Base-by-base conservation (phyloP, 2,797 vertebrate genomes). In the Myripristis murdjan region DNA sequence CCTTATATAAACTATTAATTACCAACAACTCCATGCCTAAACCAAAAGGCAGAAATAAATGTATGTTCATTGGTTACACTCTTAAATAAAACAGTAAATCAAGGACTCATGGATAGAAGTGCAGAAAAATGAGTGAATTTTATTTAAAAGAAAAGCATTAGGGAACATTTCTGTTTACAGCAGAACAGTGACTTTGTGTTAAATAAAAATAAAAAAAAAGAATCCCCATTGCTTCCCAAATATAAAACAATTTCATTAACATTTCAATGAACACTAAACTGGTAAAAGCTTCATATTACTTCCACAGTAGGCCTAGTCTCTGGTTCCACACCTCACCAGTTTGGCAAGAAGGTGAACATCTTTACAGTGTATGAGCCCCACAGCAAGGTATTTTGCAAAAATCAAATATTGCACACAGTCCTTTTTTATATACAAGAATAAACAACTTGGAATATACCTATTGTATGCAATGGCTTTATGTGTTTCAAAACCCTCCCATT, bases 351-450 rank as follows among this genome's bases (percentile, higher is more conserved):
- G 94, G 90, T 91, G 90, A 94, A 86, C 87, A 85, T 95, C 85
- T 90, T 93, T 96, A 96, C 95, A 96, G 96, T 97, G 96, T 97
- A 95, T 96, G 92, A 96, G 96, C 93, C 91, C 91, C 95, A 95
- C 92, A 96, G 95, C 94, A 97, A 96, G 94, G 97, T 95, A 93
- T 91, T 95, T 95, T 92, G 88, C 89, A 77, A 37, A 62, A 63
- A 47, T 71, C 51, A 59, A 91, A 96, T 97, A 99, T 97, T 98
- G 97, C 97, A 99, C 96, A 86, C 86, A 84, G 68, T 95, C 95
- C 90, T 93, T 91, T 89, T 84, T 94, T 95, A 96, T 95, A 87
- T 96, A 97, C 96, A 97, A 89, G 91, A 94, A 94, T 95, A 94
- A 93, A 95, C 93, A 95, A 91, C 77, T 62, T 82, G 83, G 91